Evolutionary conservation across 1,140 invertebrate species (phyloP).

Genomic region (Leptoteleia sp.): DNA sequence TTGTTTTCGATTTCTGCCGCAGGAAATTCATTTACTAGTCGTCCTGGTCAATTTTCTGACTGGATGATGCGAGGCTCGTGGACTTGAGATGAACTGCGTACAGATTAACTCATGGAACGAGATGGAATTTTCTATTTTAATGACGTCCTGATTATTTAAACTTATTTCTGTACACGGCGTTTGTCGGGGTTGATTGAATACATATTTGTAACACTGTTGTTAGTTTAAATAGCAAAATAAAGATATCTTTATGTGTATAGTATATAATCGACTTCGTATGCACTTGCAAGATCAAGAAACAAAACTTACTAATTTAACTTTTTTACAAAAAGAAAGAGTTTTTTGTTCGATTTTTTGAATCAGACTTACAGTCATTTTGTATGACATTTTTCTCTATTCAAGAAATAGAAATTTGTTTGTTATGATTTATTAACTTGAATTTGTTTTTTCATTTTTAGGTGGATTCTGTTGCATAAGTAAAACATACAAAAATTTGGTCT

Average conservation of each 20-base stretch:
- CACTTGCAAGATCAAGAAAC: neutral
- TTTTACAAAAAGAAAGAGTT: neutral
- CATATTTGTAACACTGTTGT: conserved; percentile 25
- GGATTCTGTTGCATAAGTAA: too few species aligned
- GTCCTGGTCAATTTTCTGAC: conserved; percentile 70
- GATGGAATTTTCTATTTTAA: conserved; percentile 34
- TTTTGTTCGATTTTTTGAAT: too few species aligned
- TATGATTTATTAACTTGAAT: too few species aligned
- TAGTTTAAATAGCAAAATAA: conserved; percentile 28
- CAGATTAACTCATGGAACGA: conserved; percentile 34
- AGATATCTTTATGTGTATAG: conserved; percentile 28
- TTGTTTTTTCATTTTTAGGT: too few species aligned
- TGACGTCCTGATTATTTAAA: conserved; percentile 13
- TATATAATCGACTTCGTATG: conserved; percentile 8
- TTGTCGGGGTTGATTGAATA: conserved; percentile 11
- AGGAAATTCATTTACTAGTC: conserved; percentile 73
- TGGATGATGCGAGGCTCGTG: conserved; percentile 71
- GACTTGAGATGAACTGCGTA: conserved; percentile 67
- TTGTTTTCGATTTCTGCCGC: conserved; percentile 72
- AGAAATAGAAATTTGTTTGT: too few species aligned
- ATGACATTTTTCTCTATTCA: too few species aligned
- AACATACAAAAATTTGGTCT: too few species aligned
- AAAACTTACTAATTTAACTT: neutral
- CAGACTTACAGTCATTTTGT: too few species aligned
- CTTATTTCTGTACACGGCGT: conserved; percentile 1